Evolutionary conservation across 2,797 vertebrate species (phyloP).

Genomic region (Hipposideros larvatus): DNA sequence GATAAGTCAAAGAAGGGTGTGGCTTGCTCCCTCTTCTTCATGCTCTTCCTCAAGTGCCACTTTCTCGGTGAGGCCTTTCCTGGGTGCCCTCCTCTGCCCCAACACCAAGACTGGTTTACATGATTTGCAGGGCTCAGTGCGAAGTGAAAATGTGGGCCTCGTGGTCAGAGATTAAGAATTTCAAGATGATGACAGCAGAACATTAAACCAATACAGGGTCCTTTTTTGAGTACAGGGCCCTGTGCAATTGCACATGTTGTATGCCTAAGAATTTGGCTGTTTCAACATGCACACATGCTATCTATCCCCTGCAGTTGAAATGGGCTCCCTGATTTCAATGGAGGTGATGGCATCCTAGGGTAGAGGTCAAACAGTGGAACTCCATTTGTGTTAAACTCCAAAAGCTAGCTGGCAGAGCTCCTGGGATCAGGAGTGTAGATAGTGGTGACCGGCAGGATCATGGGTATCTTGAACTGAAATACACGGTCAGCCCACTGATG

Average conservation of each 20-base stretch:
- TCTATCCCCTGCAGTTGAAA: neutral
- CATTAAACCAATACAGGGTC: neutral
- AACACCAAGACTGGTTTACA: neutral
- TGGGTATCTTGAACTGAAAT: neutral
- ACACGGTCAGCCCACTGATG: neutral
- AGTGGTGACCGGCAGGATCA: neutral
- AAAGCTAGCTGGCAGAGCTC: neutral
- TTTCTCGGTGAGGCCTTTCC: neutral
- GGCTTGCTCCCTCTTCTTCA: neutral
- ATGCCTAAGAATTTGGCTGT: neutral
- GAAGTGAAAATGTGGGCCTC: neutral
- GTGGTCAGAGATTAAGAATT: constrained; percentile 8
- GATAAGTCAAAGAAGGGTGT: neutral
- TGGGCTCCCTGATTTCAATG: neutral
- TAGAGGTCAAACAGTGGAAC: neutral
- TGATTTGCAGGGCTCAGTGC: neutral
- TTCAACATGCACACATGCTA: too few relatives aligned
- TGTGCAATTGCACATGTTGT: neutral
- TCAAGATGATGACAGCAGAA: neutral
- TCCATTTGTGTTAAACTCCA: neutral
- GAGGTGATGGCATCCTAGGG: neutral
- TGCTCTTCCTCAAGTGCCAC: neutral
- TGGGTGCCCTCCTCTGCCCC: neutral
- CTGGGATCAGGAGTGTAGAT: neutral
- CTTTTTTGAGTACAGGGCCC: neutral